phyloP scores from a whole-genome alignment of 2,797 vertebrate genomes.

The Chaenodraco wilsoni region DNA sequence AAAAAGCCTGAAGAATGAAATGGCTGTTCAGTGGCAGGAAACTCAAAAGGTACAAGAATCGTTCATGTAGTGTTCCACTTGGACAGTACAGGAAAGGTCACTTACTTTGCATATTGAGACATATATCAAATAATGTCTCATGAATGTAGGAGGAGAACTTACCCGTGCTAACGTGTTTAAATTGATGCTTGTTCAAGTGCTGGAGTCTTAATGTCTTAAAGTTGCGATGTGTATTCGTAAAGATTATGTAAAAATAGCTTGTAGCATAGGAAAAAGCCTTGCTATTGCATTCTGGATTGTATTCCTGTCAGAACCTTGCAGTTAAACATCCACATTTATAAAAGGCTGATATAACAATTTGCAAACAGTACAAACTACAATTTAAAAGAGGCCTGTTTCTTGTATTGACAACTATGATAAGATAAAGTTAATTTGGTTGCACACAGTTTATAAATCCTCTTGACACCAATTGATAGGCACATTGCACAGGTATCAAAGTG shows the following conservation, averaged over 20 bases:
- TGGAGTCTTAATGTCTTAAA: neutral
- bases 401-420: no score
- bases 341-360: neutral
- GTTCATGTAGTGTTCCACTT: neutral
- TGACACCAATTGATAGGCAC: neutral
- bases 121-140: neutral
- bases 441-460: neutral
- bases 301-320: neutral
- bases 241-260: no score
- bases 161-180: neutral
- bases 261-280: neutral
- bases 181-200: constrained; percentile 9
- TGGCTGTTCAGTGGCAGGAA: constrained; percentile 7
- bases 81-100: constrained; percentile 4
- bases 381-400: no score
- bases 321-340: neutral
- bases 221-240: neutral
- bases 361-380: no score
- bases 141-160: constrained; percentile 2
- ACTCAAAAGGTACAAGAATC: constrained; percentile 2
- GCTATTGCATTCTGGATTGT: neutral
- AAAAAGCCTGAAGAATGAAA: constrained; percentile 35
- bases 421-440: neutral
- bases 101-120: neutral
- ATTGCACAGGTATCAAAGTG: neutral